Evolutionary conservation across 2,797 vertebrate genomes (phyloP), one percentile per base, ranked within the genome.

Genomic region (Enteromius treurensis): DNA sequence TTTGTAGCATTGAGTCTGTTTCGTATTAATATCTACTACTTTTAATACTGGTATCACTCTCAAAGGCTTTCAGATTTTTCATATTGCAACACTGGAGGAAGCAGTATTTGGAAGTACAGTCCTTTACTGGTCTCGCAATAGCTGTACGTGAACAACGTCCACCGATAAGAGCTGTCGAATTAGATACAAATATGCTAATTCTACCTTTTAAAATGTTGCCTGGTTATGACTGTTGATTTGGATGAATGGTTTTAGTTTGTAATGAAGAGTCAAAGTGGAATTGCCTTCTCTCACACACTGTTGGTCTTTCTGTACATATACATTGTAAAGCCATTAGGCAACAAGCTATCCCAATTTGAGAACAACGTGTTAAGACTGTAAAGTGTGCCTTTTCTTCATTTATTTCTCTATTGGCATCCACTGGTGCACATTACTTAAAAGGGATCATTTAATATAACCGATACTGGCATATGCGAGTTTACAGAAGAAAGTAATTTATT

Each of bases 21-120:
- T 80, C 15, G 4, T 85, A 73, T 83, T 45, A 69, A 75, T 73
- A 82, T 42, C 68, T 77, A 58, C 81, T 64, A 77, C 58, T 79
- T 82, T 76, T 84, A 80, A 84, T 84, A 77, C 82, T 83, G 77
- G 76, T 82, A 80, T 82, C 62, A 85, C 77, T 62, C 74, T 80
- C 51, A 26, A 85, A 80, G 60, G 80, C 76, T 84, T 83, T 86
- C 40, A 53, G 62, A 84, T 84, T 83, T 86, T 81, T 68, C 67
- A 70, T 76, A 87, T 79, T 83, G 84, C 79, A 88, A 87, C 88
- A 88, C 88, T 87, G 88, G 88, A 84, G 69, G 55, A 84, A 84
- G 51, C 53, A 21, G 71, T 71, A 60, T 84, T 42, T 79, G 51
- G 49, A 82, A 79, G 8, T 51, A 81, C 26, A 79, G 53, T 84